A percentile compares a stretch with the other conserved stretches of the same genome.
These are phyloP conservation scores for Enteromius anoplus DNA, from an alignment of 2,797 vertebrate genomes.

Conservation along the genomic window DNA sequence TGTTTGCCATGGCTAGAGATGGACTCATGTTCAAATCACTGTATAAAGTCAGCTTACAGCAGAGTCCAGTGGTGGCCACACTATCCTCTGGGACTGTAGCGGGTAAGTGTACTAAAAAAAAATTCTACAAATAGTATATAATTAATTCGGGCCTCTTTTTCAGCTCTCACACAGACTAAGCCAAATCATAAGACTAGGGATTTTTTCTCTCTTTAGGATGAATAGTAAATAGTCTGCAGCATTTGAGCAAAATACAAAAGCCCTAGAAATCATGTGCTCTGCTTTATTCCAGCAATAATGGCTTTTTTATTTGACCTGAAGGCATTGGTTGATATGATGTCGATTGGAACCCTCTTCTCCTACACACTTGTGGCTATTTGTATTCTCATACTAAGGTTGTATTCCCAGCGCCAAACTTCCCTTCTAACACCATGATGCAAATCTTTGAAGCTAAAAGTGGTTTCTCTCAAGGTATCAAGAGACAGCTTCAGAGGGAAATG, in stretches of 20 bases:
- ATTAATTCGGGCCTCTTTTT: background rate
- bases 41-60: slow-evolving; percentile 75
- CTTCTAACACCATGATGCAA: background rate
- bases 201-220: slow-evolving; percentile 28
- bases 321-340: slow-evolving; percentile 87
- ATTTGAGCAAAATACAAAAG: slow-evolving; percentile 42
- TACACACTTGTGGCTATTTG: slow-evolving; percentile 88
- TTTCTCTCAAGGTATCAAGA: slow-evolving; percentile 76
- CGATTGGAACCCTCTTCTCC: slow-evolving; percentile 85
- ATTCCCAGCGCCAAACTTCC: slow-evolving; percentile 9
- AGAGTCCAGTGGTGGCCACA: slow-evolving; percentile 84
- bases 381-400: slow-evolving; percentile 86
- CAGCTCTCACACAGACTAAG: slow-evolving; percentile 26
- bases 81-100: slow-evolving; percentile 81
- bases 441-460: slow-evolving; percentile 19
- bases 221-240: slow-evolving; percentile 13
- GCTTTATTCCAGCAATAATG: slow-evolving; percentile 79
- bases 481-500: slow-evolving; percentile 56
- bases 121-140: background rate
- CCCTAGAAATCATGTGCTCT: slow-evolving; percentile 15
- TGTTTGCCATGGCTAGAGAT: slow-evolving; percentile 89
- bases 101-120: slow-evolving; percentile 69
- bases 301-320: slow-evolving; percentile 86
- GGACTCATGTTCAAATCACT: slow-evolving; percentile 86
- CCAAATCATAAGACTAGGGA: slow-evolving; percentile 12